Base-by-base conservation (phyloP, 1,140 invertebrate species). In the Diabrotica virgifera region DNA sequence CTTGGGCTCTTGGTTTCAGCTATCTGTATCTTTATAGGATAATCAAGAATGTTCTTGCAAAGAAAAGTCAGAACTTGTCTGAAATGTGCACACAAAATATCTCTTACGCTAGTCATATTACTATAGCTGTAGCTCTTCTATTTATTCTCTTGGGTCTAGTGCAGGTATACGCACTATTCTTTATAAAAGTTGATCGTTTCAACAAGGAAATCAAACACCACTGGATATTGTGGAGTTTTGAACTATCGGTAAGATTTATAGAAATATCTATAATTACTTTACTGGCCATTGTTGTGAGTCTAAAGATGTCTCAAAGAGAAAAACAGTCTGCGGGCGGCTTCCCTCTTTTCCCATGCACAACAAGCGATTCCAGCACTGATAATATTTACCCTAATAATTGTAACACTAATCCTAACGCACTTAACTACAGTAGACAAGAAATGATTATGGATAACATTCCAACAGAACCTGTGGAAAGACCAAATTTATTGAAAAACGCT, bases 161-260 rank as follows among this genome's bases (percentile, higher is more conserved):
- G 6, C 92, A 94, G 72, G 84, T 95, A 9, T 95, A 92, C 74
- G 92, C 90, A 0, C 87, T 94, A 65, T 88, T 93, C 73, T 88
- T 89, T 8, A 86, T 91, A 6, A 82, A 84, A 67, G 70, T 78
- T 51, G 82, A 84, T 67, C 77, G 84, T 67, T 79, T 85, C 54
- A 69, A 76, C 65, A 56, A 76, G 66, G 77, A 82, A 67, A 78
- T 82, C 13, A 74, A 74, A 5, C 83, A 87, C 69, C 83, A 86
- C 0, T 96, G 94, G 94, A 81, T 94, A 6, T 91, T 93, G 83
- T 95, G 92, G 91, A 89, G 90, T 9, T 95, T 92, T 80, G 91
- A 95, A 71, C 89, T 94, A 69, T 89, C 89, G 3, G 83, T 94
- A 36, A 84, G 94, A 13, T 81, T 95, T 0, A 85, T 95, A 38